Conservation (phyloP, 2,113 vertebrate species). For the Galeopterus variegatus region DNA sequence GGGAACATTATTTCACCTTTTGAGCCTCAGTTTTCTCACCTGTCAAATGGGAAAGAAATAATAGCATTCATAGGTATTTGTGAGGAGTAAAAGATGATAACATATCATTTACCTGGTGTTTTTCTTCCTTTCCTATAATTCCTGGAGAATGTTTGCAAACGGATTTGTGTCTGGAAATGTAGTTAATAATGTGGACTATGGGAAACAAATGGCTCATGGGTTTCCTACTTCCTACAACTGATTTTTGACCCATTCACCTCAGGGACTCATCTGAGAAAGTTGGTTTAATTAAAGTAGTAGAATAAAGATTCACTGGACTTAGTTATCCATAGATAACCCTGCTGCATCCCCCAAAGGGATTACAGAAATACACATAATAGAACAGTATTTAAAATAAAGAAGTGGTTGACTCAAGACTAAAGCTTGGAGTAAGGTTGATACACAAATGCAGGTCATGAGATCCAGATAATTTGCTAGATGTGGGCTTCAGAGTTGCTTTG, state of each 20-base stretch:
- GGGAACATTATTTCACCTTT: conserved; percentile 29
- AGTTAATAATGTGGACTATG: background rate
- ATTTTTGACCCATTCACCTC: background rate
- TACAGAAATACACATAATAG: background rate
- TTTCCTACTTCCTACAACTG: background rate
- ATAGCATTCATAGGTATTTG: background rate
- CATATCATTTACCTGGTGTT: background rate
- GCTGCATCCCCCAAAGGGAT: background rate
- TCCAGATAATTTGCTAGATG: background rate
- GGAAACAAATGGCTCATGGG: background rate
- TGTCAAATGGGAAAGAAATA: background rate
- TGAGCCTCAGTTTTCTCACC: conserved; percentile 15
- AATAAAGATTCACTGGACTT: background rate
- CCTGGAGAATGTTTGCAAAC: background rate
- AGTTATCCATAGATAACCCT: background rate
- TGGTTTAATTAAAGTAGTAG: background rate
- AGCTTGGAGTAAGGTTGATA: background rate
- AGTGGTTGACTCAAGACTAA: background rate
- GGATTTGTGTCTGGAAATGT: background rate
- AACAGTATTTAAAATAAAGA: conserved; percentile 30
- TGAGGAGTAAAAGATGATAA: background rate
- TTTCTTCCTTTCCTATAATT: conserved; percentile 17
- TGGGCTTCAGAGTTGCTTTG: background rate
- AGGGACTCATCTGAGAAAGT: background rate
- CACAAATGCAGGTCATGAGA: background rate